Percentiles rank a stretch among this genome's conserved stretches.
Conservation (phyloP, 2,888 invertebrate species). For the Amphipoea lucens region DNA sequence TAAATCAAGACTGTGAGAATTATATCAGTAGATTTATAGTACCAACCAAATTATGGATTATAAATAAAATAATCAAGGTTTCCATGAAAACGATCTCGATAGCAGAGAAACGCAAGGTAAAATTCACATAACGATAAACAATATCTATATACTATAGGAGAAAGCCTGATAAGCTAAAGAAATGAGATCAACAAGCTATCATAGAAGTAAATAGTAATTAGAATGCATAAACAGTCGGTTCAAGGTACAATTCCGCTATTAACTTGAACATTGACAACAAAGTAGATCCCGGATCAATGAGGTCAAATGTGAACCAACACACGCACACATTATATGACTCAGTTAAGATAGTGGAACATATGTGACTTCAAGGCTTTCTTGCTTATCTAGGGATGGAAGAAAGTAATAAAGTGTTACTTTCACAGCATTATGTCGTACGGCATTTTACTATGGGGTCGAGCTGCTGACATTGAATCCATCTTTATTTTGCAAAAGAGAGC, state of each 20-base stretch:
- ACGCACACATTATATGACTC: slow-evolving; percentile 49
- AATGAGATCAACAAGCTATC: slow-evolving; percentile 46
- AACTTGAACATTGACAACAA: slow-evolving; percentile 58
- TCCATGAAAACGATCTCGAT: not conserved
- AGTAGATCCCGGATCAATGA: slow-evolving; percentile 65
- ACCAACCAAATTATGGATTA: not conserved
- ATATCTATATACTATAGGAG: not conserved
- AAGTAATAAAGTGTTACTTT: slow-evolving; percentile 9
- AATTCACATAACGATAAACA: not conserved
- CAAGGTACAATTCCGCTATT: slow-evolving; percentile 57
- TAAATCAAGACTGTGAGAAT: not conserved
- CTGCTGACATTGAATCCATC: too few species aligned
- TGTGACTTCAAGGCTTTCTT: slow-evolving; percentile 35
- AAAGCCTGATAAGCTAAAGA: slow-evolving; percentile 35
- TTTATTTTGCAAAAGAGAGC: too few species aligned
- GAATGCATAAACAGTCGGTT: slow-evolving; percentile 53
- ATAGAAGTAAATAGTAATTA: slow-evolving; percentile 55
- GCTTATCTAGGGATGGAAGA: slow-evolving; percentile 19
- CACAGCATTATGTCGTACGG: too few species aligned
- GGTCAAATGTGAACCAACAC: slow-evolving; percentile 48
- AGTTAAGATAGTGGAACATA: slow-evolving; percentile 42
- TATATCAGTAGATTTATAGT: too few species aligned
- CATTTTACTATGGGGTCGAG: too few species aligned
- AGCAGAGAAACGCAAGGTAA: not conserved
- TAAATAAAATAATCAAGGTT: too few species aligned